Evolutionary conservation across 2,888 invertebrate species (phyloP), one percentile per base, ranked within the genome.

Genomic region (Hetaerina titia): DNA sequence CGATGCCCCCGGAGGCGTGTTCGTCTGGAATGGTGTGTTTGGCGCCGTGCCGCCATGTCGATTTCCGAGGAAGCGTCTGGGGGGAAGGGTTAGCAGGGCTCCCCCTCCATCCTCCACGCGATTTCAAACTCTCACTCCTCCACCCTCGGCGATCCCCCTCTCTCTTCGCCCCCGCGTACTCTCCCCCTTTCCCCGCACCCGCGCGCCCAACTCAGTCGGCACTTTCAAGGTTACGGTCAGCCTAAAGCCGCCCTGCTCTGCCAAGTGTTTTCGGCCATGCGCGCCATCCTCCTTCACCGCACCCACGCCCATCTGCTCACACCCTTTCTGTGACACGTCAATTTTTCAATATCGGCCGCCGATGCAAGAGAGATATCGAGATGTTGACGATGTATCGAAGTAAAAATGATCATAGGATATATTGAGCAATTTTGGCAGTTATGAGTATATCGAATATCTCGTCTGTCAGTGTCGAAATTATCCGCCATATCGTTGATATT

Each of bases 221-320:
- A 4, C 56, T 74, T 92, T 92, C 92, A 92, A 92, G 92, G 92
- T 92, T 92, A 92, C 69, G 92, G 92, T 92, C 92, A 74, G 69
- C 92, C 92, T 69, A 92, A 92, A 92, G 92, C 92, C 63, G 90
- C 69, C 69, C 92, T 92, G 92, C 92, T 13, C 81, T 31, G 81
- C 64, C 19, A 17, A 60, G 69, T 56, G 69, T 69, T 69, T 63
- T 81, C 31, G 15, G 57, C 69, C 63, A 69, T 56, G n/a, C 69
- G 90, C 64, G 92, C 89, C 81, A 58, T 6, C 56, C 13, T 81
- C 57, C 11, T 69, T 19, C 92, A 56, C n/a, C 56, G 19, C 92
- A 31, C 31, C 31, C 74, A 81, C 25, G 25, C 31, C 81, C 4
- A 31, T n/a, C n/a, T 2, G 17, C 60, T 5, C 60, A 15, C 60